Evolutionary conservation across 2,113 vertebrate species (phyloP).

Genomic region (Pseudopipra pipra): DNA sequence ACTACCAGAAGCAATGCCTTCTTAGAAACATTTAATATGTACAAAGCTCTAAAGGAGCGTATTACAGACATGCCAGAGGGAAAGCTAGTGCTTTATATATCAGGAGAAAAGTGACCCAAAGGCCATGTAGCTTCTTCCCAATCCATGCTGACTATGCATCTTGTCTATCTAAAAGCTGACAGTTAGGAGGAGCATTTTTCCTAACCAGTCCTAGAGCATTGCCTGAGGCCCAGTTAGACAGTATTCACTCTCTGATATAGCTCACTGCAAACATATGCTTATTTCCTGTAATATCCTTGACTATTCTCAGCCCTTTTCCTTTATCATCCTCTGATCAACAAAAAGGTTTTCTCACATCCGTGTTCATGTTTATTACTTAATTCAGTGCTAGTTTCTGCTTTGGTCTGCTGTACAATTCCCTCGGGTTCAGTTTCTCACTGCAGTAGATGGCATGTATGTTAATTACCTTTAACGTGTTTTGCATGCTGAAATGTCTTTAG

Average conservation of each 20-base stretch:
- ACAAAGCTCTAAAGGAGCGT: neutral
- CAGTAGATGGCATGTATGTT: neutral
- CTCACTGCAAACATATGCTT: constrained; percentile 14
- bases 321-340: neutral
- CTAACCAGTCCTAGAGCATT: neutral
- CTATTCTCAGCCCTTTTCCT: neutral
- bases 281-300: neutral
- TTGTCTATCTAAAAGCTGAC: neutral
- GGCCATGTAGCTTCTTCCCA: neutral
- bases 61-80: neutral
- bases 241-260: neutral
- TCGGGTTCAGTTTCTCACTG: neutral
- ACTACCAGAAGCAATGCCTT: neutral
- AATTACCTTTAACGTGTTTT: neutral
- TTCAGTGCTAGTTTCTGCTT: neutral
- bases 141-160: neutral
- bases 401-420: neutral
- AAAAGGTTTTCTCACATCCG: neutral
- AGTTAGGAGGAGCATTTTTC: neutral
- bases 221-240: neutral
- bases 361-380: neutral
- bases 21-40: neutral
- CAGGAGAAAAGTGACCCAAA: neutral
- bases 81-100: neutral
- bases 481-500: neutral